Percentiles rank a stretch among this genome's conserved stretches.
Conservation (phyloP, 2,113 vertebrate genomes). For the Pleuronectes platessa region DNA sequence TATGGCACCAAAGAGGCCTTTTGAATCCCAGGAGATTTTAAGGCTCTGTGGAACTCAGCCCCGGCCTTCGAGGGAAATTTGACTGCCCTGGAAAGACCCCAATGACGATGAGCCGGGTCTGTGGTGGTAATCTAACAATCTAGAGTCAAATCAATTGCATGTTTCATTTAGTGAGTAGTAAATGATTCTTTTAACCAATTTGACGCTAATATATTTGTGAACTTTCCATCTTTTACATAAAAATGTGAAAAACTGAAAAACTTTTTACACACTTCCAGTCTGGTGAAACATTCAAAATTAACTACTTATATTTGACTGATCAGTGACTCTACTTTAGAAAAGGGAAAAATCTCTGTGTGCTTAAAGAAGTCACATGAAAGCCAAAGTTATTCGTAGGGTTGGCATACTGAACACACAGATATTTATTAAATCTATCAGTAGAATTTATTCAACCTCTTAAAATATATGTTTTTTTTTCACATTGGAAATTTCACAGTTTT, state of each 20-base stretch:
- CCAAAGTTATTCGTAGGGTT: too few species aligned
- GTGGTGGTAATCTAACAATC: background rate
- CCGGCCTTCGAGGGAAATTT: conserved; percentile 21
- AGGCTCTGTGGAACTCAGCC: background rate
- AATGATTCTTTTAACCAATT: background rate
- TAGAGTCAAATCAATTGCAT: background rate
- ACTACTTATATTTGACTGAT: too few species aligned
- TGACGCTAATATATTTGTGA: too few species aligned
- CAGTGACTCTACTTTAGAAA: background rate
- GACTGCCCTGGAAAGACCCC: background rate
- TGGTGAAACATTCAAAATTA: background rate
- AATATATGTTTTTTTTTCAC: accelerated
- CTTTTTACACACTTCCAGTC: background rate
- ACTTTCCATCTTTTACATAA: too few species aligned
- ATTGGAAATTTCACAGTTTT: background rate
- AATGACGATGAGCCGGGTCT: background rate
- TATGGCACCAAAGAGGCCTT: background rate
- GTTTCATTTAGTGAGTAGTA: background rate
- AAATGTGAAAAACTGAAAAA: too few species aligned
- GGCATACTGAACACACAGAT: too few species aligned
- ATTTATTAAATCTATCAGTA: background rate
- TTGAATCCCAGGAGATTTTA: background rate
- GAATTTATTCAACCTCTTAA: background rate
- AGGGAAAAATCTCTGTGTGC: background rate
- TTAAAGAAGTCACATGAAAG: background rate